Evolutionary conservation across 2,888 invertebrate species (phyloP).

Genomic region (Morpho helenor): DNA sequence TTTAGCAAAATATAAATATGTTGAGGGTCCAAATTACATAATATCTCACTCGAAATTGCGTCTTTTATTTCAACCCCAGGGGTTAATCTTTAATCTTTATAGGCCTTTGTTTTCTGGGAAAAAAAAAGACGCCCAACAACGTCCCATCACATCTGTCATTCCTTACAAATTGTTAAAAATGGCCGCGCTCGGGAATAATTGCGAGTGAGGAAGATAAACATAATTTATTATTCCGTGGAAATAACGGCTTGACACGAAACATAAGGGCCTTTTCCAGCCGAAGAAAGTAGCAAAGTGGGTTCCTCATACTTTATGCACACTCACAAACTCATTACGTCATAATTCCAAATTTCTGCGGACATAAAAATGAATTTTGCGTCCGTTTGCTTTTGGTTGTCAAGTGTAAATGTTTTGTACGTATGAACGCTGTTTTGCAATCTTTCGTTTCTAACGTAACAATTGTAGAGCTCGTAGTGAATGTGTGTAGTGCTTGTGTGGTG

Average conservation of each 20-base stretch:
- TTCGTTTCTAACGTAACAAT: too few species aligned
- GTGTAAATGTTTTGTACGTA: constrained; percentile 2
- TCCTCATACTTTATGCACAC: constrained; percentile 29
- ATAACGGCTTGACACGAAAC: constrained; percentile 28
- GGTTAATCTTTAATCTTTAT: constrained; percentile 13
- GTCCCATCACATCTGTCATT: constrained; percentile 17
- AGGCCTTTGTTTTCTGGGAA: constrained; percentile 10
- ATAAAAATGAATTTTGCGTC: constrained; percentile 15
- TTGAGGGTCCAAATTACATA: too few species aligned
- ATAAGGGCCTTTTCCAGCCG: constrained; percentile 24
- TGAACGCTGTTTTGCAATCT: too few species aligned
- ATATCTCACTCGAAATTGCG: neutral
- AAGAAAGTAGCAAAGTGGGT: constrained; percentile 24
- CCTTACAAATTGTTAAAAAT: constrained; percentile 26
- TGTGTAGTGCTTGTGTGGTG: too few species aligned
- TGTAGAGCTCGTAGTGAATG: too few species aligned
- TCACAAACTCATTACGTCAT: constrained; percentile 30
- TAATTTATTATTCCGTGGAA: constrained; percentile 27
- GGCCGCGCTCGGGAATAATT: constrained; percentile 20
- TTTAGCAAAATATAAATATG: too few species aligned
- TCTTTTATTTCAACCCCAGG: constrained; percentile 3
- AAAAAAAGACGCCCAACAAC: constrained; percentile 1
- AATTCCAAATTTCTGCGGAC: constrained; percentile 22
- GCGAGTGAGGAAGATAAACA: constrained; percentile 13
- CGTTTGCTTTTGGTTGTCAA: constrained; percentile 7